Base-by-base conservation (phyloP, 92 coral and sea anemone species). In the Zoanthus solanderi region DNA sequence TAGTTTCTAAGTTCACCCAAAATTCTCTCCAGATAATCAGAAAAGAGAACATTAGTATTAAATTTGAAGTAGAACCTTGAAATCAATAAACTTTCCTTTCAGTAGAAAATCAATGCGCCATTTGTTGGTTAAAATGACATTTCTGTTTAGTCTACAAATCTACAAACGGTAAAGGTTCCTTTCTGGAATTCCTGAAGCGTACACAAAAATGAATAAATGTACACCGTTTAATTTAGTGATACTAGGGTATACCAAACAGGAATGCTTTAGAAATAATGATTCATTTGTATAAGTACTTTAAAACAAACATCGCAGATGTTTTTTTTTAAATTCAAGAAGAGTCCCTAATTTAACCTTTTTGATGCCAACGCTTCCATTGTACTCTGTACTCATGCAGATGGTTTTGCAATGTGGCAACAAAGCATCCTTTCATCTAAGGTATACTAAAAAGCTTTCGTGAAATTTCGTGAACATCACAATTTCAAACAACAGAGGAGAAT, bases 231-330 rank as follows among this genome's bases (percentile, higher is more conserved):
- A 63, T 4, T 8, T 16, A n/a, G 69, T 16, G n/a, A 63, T n/a
- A 17, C 28, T 0, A 10, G 7, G 5, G 1, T n/a, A 28, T 42
- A 34, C 84, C 71, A 81, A 81, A 81, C 75, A 81, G 85, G 85
- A 80, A 58, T 5, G 46, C 52, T 44, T 46, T 23, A 42, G 13
- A 23, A 34, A 42, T 7, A 23, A 46, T 63, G 60, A 2, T 7
- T 44, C 46, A n/a, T 16, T 10, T 10, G 45, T 9, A 81, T 29
- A 50, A 46, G 46, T n/a, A 47, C 42, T 73, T 81, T 46, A 46
- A 65, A 65, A 45, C n/a, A 32, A 28, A 16, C 18, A 46, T 52
- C 15, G 75, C 14, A 81, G 85, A 44, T 65, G 85, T 65, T 45
- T 31, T 18, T 66, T 50, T 66, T 23, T 47, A 63, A 23, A 3